Percentiles rank a stretch among this genome's conserved stretches.
Conservation (phyloP, 2,113 vertebrate species). For the Charina bottae region DNA sequence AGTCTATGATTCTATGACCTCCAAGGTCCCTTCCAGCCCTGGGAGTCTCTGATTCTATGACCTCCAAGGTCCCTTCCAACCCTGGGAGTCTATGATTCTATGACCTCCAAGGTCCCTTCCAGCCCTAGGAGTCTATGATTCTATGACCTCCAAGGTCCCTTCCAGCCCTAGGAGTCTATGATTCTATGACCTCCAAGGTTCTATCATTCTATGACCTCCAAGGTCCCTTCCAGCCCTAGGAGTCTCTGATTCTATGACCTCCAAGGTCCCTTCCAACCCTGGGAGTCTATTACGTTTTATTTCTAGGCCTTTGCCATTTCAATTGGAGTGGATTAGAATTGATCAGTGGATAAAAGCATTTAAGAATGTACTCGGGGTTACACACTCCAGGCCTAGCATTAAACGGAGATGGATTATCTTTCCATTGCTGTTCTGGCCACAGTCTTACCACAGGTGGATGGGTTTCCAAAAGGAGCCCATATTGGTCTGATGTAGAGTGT, state of each 20-base stretch:
- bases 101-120: background rate
- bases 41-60: background rate
- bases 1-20: background rate
- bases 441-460: background rate
- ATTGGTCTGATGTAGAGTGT: background rate
- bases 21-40: background rate
- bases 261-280: no score
- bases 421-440: background rate
- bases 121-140: no score
- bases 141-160: background rate
- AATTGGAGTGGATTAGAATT: background rate
- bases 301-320: background rate
- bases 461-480: background rate
- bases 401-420: background rate
- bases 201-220: background rate
- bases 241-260: no score
- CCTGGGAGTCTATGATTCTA: fast-evolving
- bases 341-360: background rate
- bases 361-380: background rate
- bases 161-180: background rate
- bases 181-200: background rate
- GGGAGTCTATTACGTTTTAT: no score
- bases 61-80: background rate
- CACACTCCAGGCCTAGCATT: background rate
- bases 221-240: no score